A percentile compares a stretch with the other conserved stretches of the same genome.
phyloP scores from a whole-genome alignment of 2,113 vertebrate genomes.

The Epinephelus fuscoguttatus region DNA sequence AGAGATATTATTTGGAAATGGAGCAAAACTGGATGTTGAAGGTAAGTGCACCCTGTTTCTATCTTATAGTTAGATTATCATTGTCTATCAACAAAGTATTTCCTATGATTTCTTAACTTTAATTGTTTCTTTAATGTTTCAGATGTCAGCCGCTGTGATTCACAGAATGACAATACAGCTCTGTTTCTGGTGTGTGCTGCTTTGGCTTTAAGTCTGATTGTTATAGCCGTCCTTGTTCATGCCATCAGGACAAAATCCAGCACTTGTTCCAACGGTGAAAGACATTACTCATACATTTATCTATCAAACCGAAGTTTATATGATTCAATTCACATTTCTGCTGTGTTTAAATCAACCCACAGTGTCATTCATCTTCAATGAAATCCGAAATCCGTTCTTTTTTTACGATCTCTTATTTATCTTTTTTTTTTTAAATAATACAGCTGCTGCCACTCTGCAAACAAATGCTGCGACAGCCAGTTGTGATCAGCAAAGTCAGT shows the following conservation, averaged over 20 bases:
- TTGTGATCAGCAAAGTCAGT: neutral
- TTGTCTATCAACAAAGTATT: neutral
- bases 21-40: constrained; percentile 29
- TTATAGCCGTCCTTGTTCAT: constrained; percentile 32
- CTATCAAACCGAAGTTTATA: neutral
- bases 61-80: neutral
- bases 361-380: fast-evolving
- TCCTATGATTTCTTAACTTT: neutral
- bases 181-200: neutral
- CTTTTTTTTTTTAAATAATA: neutral
- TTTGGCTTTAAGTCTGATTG: constrained; percentile 16
- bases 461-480: neutral
- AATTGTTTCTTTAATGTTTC: neutral
- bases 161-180: neutral
- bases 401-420: neutral
- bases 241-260: constrained; percentile 25
- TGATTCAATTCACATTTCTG: neutral
- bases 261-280: constrained; percentile 19
- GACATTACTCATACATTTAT: neutral
- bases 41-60: constrained; percentile 4
- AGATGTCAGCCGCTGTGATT: neutral
- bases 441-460: fast-evolving
- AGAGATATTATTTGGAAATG: constrained; percentile 25
- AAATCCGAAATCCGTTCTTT: neutral
- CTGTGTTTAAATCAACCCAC: fast-evolving